These are phyloP conservation scores for Oreochromis mossambicus DNA, from an alignment of 2,797 vertebrate species.

Conservation along the genomic window DNA sequence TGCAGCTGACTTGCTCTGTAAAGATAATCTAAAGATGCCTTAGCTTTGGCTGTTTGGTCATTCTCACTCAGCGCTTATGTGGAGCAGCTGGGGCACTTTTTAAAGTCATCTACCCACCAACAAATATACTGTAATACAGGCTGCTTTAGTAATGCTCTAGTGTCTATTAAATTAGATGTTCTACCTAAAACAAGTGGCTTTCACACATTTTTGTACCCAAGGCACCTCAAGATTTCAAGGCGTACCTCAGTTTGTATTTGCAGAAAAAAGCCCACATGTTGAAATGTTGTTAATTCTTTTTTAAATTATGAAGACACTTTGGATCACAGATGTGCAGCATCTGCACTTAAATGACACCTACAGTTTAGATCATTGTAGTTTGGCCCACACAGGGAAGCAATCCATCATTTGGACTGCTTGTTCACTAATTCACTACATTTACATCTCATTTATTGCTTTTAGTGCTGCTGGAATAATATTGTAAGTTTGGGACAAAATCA, in stretches of 20 bases:
- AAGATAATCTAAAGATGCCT: not conserved
- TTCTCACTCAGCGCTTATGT: not conserved
- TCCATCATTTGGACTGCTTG: not conserved
- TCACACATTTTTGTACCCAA: not conserved
- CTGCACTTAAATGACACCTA: not conserved
- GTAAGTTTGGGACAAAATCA: not conserved
- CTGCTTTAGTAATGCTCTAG: not conserved
- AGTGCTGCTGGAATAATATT: not conserved
- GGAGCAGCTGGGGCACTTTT: not conserved
- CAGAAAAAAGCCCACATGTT: not conserved
- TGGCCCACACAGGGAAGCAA: not conserved
- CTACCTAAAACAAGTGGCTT: not conserved
- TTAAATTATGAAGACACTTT: not conserved
- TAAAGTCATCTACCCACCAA: not conserved
- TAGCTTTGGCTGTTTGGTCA: not conserved
- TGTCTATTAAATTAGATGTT: not conserved
- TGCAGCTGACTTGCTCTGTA: not conserved
- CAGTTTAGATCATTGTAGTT: not conserved
- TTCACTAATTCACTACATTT: not conserved
- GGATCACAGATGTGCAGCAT: not conserved
- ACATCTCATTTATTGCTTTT: not conserved
- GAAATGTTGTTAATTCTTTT: not conserved
- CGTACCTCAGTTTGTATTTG: fast-evolving
- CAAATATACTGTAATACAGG: not conserved
- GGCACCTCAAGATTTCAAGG: not conserved